Evolutionary conservation across 2,888 invertebrate genomes (phyloP).

Genomic region (Lithosia quadra): DNA sequence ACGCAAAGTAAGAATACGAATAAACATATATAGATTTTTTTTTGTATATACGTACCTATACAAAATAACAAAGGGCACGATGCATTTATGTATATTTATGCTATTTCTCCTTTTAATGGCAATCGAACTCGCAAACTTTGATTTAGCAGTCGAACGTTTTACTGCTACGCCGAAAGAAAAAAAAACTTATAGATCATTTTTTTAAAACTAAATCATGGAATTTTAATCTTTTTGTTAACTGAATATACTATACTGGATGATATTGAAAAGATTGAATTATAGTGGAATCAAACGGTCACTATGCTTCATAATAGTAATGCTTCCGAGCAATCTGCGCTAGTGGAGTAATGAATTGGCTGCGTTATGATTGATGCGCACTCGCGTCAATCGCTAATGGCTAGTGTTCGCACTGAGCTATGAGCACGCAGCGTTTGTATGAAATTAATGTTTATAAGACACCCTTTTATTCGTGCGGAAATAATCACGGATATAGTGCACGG

Average conservation of each 20-base stretch:
- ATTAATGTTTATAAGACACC: background rate
- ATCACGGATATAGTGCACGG: no score
- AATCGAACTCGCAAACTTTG: background rate
- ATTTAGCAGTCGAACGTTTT: background rate
- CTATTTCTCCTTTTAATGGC: no score
- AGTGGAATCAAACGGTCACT: constrained; percentile 7
- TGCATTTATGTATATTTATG: no score
- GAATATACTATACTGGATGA: background rate
- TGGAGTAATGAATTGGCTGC: constrained; percentile 84
- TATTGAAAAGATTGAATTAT: background rate
- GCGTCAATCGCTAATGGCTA: constrained; percentile 78
- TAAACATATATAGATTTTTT: no score
- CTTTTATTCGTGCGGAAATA: no score
- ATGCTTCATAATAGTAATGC: constrained; percentile 27
- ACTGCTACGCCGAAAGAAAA: no score
- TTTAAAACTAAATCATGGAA: background rate
- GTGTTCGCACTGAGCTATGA: constrained; percentile 58
- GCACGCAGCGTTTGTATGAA: constrained; percentile 42
- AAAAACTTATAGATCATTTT: background rate
- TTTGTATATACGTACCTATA: no score
- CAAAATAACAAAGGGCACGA: no score
- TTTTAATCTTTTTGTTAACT: background rate
- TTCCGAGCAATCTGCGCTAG: constrained; percentile 78
- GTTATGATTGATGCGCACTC: constrained; percentile 79
- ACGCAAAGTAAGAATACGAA: no score